Evolutionary conservation across 2,888 invertebrate genomes (phyloP).

Genomic region (Drosophila mimetica): DNA sequence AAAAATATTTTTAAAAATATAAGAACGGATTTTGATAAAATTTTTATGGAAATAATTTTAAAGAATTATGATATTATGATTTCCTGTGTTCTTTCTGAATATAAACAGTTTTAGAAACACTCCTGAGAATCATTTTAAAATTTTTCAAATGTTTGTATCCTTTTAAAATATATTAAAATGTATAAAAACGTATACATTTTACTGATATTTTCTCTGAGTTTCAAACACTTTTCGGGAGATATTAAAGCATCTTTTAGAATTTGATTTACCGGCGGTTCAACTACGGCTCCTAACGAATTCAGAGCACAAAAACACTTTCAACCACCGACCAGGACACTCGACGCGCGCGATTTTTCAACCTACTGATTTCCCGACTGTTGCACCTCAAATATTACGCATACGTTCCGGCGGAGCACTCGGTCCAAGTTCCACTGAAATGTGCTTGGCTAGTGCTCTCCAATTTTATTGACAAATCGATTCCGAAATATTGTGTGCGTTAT

Average conservation of each 20-base stretch:
- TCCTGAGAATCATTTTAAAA: too few species aligned
- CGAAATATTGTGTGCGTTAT: conserved; percentile 54
- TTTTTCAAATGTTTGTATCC: too few species aligned
- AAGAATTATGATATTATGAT: too few species aligned
- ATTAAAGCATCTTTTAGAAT: background rate
- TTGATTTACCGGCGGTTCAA: background rate
- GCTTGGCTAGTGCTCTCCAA: conserved; percentile 60
- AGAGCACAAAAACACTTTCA: conserved; percentile 7
- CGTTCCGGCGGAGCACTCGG: conserved; percentile 72
- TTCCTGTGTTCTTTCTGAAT: too few species aligned
- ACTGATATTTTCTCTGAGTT: background rate
- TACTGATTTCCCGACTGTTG: background rate
- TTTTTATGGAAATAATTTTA: too few species aligned
- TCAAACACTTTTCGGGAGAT: background rate
- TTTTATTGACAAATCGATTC: conserved; percentile 82
- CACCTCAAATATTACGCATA: conserved; percentile 29
- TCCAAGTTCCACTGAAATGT: conserved; percentile 77
- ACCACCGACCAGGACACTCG: conserved; percentile 17
- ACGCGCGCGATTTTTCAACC: conserved; percentile 6
- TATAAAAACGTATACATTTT: too few species aligned
- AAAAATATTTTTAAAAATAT: too few species aligned
- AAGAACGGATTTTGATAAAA: too few species aligned
- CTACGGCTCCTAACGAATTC: background rate
- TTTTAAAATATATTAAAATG: too few species aligned
- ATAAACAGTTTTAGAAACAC: too few species aligned